These are phyloP conservation scores for Calyptommatus sinebrachiatus DNA, from an alignment of 2,113 vertebrate genomes.

Conservation along the genomic window DNA sequence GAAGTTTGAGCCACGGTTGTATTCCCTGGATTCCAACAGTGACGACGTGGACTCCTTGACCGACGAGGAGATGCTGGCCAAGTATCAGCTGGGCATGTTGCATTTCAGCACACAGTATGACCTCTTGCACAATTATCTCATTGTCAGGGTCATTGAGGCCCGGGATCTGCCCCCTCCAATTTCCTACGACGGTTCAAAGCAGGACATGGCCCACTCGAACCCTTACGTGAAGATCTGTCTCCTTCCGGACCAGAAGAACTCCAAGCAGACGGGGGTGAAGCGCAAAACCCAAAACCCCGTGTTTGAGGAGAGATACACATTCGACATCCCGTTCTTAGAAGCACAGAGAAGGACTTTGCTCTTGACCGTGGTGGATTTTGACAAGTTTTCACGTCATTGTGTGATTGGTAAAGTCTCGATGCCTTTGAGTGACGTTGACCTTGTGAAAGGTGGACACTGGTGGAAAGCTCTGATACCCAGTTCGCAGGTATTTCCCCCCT, in stretches of 20 bases:
- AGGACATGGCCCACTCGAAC: conserved; percentile 87
- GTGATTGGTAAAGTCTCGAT: conserved; percentile 87
- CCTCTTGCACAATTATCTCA: conserved; percentile 81
- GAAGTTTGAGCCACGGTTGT: conserved; percentile 84
- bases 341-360: conserved; percentile 88
- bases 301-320: conserved; percentile 90
- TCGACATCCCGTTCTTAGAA: conserved; percentile 87
- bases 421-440: conserved; percentile 83
- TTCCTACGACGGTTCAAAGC: conserved; percentile 76
- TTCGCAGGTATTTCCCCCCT: conserved; percentile 77
- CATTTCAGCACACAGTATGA: conserved; percentile 91
- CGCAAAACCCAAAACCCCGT: conserved; percentile 88
- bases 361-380: conserved; percentile 86
- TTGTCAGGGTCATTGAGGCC: conserved; percentile 85
- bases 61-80: conserved; percentile 84
- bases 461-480: conserved; percentile 90
- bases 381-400: conserved; percentile 89
- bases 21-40: conserved; percentile 75
- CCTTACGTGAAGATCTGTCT: conserved; percentile 90
- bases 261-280: conserved; percentile 87
- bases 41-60: conserved; percentile 86
- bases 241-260: conserved; percentile 90
- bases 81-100: conserved; percentile 87
- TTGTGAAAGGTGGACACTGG: conserved; percentile 91
- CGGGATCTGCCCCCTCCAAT: conserved; percentile 83